Evolutionary conservation across 2,888 invertebrate species (phyloP), one percentile per base, ranked within the genome.

Genomic region (Phaonia tiefii): DNA sequence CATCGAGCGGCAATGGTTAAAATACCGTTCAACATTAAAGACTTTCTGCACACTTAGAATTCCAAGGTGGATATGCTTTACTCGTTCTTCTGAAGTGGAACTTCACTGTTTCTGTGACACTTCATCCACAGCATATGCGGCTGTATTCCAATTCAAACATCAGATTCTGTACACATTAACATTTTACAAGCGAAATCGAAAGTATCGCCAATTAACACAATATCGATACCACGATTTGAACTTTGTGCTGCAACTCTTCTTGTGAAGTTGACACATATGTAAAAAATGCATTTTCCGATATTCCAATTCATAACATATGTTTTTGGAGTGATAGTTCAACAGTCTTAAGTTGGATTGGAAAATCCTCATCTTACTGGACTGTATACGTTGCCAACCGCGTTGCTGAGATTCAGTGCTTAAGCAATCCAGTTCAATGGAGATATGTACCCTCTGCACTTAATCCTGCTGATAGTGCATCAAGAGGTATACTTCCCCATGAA

Each of bases 21-120:
- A 74, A 44, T 79, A 74, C 26, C 63, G 39, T 26, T n/a, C n/a
- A 2, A 79, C 22, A n/a, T n/a, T n/a, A n/a, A n/a, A n/a, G n/a
- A n/a, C n/a, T n/a, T n/a, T n/a, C n/a, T n/a, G n/a, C n/a, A n/a
- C n/a, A n/a, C n/a, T n/a, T n/a, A n/a, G n/a, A n/a, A n/a, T n/a
- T n/a, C n/a, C n/a, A n/a, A n/a, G n/a, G n/a, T n/a, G n/a, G n/a
- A n/a, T n/a, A n/a, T n/a, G n/a, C n/a, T n/a, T n/a, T n/a, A n/a
- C n/a, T n/a, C n/a, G n/a, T n/a, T n/a, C n/a, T n/a, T n/a, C 20
- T 42, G 42, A 13, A 13, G 15, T 74, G 4, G 77, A 80, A 46
- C 13, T 80, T 1, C 74, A 75, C 26, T 73, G 77, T n/a, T 77
- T 77, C 44, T 65, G 51, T 10, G 73, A 76, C 37, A 49, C 75